phyloP scores from a whole-genome alignment of 2,113 vertebrate species.

The Erythrocebus patas region DNA sequence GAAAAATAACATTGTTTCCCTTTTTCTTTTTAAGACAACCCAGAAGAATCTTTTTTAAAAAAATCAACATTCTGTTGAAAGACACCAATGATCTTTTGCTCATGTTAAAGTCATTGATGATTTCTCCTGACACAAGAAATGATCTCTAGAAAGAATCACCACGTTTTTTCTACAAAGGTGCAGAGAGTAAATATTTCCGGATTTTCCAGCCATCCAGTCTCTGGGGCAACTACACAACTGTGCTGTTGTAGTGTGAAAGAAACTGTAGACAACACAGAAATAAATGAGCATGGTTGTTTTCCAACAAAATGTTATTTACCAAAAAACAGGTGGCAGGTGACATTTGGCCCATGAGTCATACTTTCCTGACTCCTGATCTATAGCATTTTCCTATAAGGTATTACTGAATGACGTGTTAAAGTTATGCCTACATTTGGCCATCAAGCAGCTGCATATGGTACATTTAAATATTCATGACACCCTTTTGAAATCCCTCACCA shows the following conservation, averaged over 20 bases:
- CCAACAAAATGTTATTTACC: neutral
- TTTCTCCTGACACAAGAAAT: neutral
- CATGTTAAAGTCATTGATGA: neutral
- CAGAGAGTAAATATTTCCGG: neutral
- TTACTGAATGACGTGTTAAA: neutral
- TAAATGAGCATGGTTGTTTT: neutral
- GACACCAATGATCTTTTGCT: neutral
- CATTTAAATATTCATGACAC: neutral
- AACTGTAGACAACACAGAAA: neutral
- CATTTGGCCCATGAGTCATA: rapidly evolving
- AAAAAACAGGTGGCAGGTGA: neutral
- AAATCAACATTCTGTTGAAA: neutral
- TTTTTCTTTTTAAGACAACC: neutral
- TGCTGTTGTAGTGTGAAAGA: neutral
- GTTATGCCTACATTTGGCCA: neutral
- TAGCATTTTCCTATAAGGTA: neutral
- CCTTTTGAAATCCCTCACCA: neutral
- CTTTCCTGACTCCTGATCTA: neutral
- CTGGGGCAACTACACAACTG: neutral
- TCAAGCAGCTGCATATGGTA: neutral
- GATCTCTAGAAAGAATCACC: neutral
- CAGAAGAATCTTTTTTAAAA: neutral
- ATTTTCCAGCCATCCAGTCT: neutral
- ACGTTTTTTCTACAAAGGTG: neutral
- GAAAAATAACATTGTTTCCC: neutral